Conservation (phyloP, 2,888 invertebrate species). For the Dryadula phaetusa region DNA sequence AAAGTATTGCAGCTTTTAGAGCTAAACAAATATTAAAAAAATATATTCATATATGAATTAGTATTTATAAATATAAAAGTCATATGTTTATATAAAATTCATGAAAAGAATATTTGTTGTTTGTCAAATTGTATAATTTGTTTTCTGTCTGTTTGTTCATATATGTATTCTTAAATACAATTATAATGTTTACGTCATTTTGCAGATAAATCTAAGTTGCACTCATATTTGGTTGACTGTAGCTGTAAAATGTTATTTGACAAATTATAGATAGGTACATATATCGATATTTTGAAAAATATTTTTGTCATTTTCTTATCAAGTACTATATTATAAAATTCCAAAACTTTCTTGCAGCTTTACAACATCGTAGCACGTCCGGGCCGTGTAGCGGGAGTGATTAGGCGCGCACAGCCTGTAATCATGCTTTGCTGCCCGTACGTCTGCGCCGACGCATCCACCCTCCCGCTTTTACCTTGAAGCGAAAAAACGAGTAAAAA, state of each 20-base stretch:
- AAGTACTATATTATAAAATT: not conserved
- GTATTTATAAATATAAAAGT: not conserved
- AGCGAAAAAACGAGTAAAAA: constrained; percentile 77
- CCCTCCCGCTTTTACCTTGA: constrained; percentile 50
- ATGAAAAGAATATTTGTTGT: too few species aligned
- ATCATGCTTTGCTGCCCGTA: constrained; percentile 79
- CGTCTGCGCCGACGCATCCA: constrained; percentile 74
- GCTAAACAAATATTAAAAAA: not conserved
- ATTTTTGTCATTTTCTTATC: too few species aligned
- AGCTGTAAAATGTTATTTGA: too few species aligned
- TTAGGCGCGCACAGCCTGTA: constrained; percentile 79
- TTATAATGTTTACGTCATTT: too few species aligned
- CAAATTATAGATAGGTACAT: too few species aligned
- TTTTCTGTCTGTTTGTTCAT: too few species aligned
- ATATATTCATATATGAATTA: not conserved
- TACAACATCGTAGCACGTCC: constrained; percentile 49
- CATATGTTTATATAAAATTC: too few species aligned
- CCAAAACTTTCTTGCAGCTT: constrained; percentile 31
- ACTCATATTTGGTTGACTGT: too few species aligned
- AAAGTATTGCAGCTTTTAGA: constrained; percentile 50
- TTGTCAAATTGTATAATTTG: too few species aligned
- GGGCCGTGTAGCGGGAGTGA: constrained; percentile 73
- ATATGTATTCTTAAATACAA: too few species aligned
- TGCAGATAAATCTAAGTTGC: too few species aligned
- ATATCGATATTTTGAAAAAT: too few species aligned